Base-by-base conservation (phyloP, 2,113 vertebrate species). In the Climacteris rufus region DNA sequence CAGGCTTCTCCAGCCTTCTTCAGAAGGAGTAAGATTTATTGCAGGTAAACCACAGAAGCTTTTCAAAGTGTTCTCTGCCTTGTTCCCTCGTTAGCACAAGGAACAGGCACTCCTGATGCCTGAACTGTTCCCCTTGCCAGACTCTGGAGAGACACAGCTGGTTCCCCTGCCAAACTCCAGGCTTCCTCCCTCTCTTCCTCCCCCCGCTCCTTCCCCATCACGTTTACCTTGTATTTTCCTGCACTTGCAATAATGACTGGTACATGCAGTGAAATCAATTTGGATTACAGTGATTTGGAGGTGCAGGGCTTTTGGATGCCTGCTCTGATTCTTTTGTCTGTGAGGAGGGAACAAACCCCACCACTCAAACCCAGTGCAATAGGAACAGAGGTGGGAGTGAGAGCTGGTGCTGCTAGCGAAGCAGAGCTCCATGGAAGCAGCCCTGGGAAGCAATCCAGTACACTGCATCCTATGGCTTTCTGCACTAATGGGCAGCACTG, bases 231-330 rank as follows among this genome's bases (percentile, higher is more conserved):
- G 7, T 27, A 4, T 60, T 90, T 66, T 63, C 42, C 74, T 53
- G 47, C 6, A 0, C n/a, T 52, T 0, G 0, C 19, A 71, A 40
- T 23, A 71, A 49, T 24, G 0, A 1, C 69, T 24, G 45, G 23
- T 33, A 20, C 39, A 3, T 1, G 5, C 40, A 52, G 44, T 13
- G 23, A 39, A 30, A 56, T 39, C n/a, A 5, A 33, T 39, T 1
- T 6, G 52, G 70, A 75, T 71, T 70, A 6, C 27, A 28, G 79
- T 24, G 13, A 50, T 75, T 75, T n/a, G 16, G 71, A 71, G 53
- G 39, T 6, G 71, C 79, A 71, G 81, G 47, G 49, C 33, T 76
- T 50, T 28, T 24, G 70, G 64, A 25, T 31, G 28, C 18, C 24
- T 50, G 24, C 21, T 56, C 64, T 0, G 1, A 7, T 71, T 60